A percentile compares a stretch with the other conserved stretches of the same genome.
Evolutionary conservation across 2,113 vertebrate species (phyloP).

Genomic region (Aptenodytes forsteri): DNA sequence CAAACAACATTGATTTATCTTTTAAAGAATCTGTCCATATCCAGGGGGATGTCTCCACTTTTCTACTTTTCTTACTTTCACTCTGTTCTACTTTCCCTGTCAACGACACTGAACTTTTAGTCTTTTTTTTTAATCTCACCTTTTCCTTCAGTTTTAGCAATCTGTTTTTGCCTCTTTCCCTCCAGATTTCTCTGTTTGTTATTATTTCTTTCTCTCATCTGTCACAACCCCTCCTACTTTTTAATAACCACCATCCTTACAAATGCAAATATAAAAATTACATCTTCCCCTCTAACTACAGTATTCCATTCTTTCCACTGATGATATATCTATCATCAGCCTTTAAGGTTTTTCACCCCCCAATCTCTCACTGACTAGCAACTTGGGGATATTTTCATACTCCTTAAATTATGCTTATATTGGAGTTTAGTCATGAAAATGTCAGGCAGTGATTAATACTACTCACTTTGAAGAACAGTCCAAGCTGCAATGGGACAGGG

Average conservation of each 20-base stretch:
- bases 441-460: background rate
- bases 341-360: background rate
- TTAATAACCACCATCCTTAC: background rate
- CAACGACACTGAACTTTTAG: background rate
- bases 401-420: background rate
- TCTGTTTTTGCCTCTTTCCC: background rate
- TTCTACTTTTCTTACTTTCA: background rate
- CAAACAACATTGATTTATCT: background rate
- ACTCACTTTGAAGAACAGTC: background rate
- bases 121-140: background rate
- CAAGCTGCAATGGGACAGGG: background rate
- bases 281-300: background rate
- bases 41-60: background rate
- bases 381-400: background rate
- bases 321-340: background rate
- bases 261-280: background rate
- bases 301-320: background rate
- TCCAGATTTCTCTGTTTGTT: background rate
- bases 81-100: background rate
- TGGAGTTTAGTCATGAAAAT: conserved; percentile 10
- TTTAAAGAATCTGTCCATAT: background rate
- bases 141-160: background rate
- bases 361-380: background rate
- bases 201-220: background rate
- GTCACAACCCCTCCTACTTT: background rate